These are phyloP conservation scores for Drosophila sechellia DNA, from an alignment of 1,140 invertebrate species.

Conservation along the genomic window DNA sequence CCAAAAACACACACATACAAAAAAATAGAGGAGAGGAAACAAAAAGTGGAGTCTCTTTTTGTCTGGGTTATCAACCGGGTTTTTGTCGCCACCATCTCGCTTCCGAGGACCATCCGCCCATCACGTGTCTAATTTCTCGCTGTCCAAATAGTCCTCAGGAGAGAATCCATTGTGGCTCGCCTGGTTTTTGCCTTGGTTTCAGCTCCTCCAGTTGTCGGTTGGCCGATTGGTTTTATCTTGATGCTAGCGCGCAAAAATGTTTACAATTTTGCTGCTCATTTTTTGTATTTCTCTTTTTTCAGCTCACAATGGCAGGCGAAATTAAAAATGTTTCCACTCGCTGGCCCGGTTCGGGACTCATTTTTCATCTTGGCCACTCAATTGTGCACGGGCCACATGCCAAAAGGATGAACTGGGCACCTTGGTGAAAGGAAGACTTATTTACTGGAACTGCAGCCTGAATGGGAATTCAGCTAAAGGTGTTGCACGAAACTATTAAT, in stretches of 20 bases:
- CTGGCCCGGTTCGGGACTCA: conserved; percentile 57
- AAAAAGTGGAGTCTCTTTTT: conserved; percentile 49
- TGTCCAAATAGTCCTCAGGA: conserved; percentile 71
- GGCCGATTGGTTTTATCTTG: conserved; percentile 54
- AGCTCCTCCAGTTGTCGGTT: conserved; percentile 27
- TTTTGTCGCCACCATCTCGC: conserved; percentile 72
- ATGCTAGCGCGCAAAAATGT: conserved; percentile 80
- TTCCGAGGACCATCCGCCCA: conserved; percentile 41
- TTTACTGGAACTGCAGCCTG: conserved; percentile 17
- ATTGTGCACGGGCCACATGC: conserved; percentile 75
- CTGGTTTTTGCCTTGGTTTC: conserved; percentile 20
- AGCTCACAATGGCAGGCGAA: conserved; percentile 64
- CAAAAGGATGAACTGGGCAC: conserved; percentile 55
- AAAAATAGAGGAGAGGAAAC: conserved; percentile 10
- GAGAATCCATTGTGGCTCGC: conserved; percentile 56
- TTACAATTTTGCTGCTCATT: conserved; percentile 74
- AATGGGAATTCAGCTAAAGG: conserved; percentile 3
- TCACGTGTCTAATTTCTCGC: conserved; percentile 80
- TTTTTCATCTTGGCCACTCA: conserved; percentile 81
- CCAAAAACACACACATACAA: background rate
- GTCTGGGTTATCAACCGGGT: conserved; percentile 56
- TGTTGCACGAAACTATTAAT: background rate
- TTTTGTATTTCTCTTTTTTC: conserved; percentile 52
- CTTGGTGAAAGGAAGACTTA: conserved; percentile 32
- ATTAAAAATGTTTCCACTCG: conserved; percentile 72